Conservation (phyloP, 2,113 vertebrate species). For the Dasyornis broadbenti region DNA sequence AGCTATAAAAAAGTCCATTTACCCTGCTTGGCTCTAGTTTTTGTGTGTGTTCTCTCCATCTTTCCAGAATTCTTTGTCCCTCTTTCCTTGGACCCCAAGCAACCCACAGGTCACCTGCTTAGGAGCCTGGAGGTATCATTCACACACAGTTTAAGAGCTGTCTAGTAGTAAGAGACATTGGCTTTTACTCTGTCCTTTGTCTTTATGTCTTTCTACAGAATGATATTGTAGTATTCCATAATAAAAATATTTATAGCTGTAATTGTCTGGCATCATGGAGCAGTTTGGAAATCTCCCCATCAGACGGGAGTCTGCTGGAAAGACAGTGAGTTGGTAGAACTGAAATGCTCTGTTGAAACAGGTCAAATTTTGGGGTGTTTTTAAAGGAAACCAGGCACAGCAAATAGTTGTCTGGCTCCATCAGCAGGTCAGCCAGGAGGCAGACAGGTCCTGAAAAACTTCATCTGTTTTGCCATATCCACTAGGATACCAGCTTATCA, state of each 20-base stretch:
- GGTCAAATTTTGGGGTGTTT: neutral
- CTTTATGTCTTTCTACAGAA: neutral
- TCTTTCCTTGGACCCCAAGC: neutral
- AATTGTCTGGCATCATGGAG: neutral
- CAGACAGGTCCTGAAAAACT: neutral
- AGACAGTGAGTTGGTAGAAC: neutral
- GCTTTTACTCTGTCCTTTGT: neutral
- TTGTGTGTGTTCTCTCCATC: neutral
- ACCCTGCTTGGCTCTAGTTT: neutral
- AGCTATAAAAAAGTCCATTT: neutral
- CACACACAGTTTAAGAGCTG: neutral
- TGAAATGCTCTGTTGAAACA: neutral
- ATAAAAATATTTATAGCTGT: neutral
- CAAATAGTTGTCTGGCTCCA: neutral
- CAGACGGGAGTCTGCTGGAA: neutral
- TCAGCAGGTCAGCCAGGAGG: neutral
- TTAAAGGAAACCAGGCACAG: neutral
- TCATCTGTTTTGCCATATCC: neutral
- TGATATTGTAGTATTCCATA: rapidly evolving
- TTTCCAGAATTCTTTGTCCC: neutral
- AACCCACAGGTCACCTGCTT: neutral
- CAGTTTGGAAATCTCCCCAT: neutral
- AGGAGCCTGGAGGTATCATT: neutral
- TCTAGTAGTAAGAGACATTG: neutral
- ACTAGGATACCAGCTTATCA: neutral